Base-by-base conservation (phyloP, 2,888 invertebrate species). In the Plebejus melissa region DNA sequence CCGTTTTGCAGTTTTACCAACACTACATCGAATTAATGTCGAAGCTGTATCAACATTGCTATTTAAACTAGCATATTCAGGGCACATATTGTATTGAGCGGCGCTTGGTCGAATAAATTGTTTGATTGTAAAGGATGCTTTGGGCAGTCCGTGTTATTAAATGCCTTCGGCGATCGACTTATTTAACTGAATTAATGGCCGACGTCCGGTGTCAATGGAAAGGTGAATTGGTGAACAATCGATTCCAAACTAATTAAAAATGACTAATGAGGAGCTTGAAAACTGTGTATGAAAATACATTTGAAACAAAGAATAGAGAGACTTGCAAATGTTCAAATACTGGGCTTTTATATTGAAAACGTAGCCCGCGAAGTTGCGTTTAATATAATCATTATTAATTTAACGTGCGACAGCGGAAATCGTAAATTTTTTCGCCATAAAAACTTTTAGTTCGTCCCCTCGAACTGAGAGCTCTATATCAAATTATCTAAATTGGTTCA, bases 81-180 rank as follows among this genome's bases (percentile, higher is more conserved):
- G 54, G 54, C 4, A 16, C 54, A 16, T 13, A 32, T 32, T 32
- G 54, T 54, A 54, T 54, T 54, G 54, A 54, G 54, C 54, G 58
- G 58, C 58, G 58, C n/a, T 82, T 80, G 80, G 78, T 82, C 80
- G 82, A 86, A 87, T 89, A 88, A 88, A 89, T 87, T 83, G 83
- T 85, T 84, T 91, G 92, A 93, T 93, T 93, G 91, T 91, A 85
- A 91, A 88, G 86, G 86, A 92, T 93, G 91, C 72, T 84, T 86
- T 88, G 86, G 87, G 87, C 85, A 85, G 83, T 85, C 82, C 79
- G 81, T 82, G 83, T 82, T 85, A 83, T 76, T 72, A 75, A 72
- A 75, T 75, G 78, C 81, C 80, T 74, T 70, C 70, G 79, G 80
- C 78, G 36, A 65, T 69, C 60, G 69, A 75, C 76, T 76, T 77